Evolutionary conservation across 2,888 invertebrate species (phyloP).

Genomic region (Lumbricus terrestris): DNA sequence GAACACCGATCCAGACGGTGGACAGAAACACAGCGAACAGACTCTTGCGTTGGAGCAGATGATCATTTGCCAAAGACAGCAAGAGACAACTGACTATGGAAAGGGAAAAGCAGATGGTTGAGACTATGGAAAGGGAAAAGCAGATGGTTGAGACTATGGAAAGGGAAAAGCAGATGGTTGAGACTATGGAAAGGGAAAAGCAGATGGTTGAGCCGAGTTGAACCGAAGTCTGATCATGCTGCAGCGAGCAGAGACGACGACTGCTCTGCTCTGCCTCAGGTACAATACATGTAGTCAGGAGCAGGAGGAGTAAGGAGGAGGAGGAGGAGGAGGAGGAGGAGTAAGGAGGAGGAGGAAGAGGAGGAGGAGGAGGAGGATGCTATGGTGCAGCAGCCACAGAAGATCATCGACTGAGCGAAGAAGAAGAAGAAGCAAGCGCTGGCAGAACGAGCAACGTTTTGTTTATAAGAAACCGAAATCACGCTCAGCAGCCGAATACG

Average conservation of each 20-base stretch:
- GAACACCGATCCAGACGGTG: background rate
- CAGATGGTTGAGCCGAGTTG: background rate
- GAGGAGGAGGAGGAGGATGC: background rate
- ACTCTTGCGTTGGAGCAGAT: background rate
- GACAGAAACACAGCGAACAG: background rate
- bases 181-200: constrained; percentile 4
- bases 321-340: background rate
- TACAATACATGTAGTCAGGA: no score
- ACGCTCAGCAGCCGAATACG: no score
- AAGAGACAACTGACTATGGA: background rate
- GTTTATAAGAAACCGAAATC: background rate
- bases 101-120: constrained; percentile 15
- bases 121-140: constrained; percentile 8
- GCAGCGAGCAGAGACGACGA: background rate
- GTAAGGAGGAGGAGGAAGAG: background rate
- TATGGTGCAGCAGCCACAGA: background rate
- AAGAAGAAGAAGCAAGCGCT: background rate
- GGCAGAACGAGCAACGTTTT: background rate
- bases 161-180: constrained; percentile 15
- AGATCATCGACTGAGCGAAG: background rate
- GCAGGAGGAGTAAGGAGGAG: no score
- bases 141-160: constrained; percentile 7
- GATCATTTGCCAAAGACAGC: background rate
- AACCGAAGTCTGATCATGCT: background rate
- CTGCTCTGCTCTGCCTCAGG: no score